Base-by-base conservation (phyloP, 2,888 invertebrate species). In the Caenorhabditis wallacei region DNA sequence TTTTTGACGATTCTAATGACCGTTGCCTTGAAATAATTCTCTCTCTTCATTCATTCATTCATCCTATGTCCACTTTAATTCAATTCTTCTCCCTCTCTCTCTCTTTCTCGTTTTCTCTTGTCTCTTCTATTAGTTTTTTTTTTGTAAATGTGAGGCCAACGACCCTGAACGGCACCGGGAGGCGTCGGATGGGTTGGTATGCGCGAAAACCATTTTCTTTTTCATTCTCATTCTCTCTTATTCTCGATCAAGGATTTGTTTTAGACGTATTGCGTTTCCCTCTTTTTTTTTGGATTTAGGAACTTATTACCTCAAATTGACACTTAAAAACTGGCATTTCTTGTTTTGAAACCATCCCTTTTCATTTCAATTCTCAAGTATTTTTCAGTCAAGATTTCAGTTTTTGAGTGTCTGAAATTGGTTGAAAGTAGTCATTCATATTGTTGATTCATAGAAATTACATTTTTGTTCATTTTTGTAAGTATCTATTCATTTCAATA, bases 91-190 rank as follows among this genome's bases (percentile, higher is more conserved):
- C n/a, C n/a, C n/a, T n/a, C n/a, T n/a, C n/a, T n/a, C n/a, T n/a
- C n/a, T n/a, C n/a, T n/a, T n/a, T n/a, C 53, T 72, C 63, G 54
- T 63, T 35, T 64, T n/a, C 43, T 37, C 22, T 48, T 35, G 10
- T 64, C 46, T 59, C 56, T 18, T 53, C 53, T n/a, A 24, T 48
- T 51, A 26, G 35, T 61, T 53, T 59, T 61, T 46, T 53, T 63
- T 57, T 72, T 66, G 22, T 63, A 43, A 30, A n/a, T 56, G 43
- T 16, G 35, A 72, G 57, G 64, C 74, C 74, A 64, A 74, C 64
- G 74, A 74, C 74, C 74, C 74, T 74, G 74, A 78, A 70, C 63
- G 70, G 63, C 68, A 68, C 48, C 11, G 16, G 56, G 18, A 40
- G 26, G 51, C 64, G 64, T 46, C 26, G 26, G 40, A n/a, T n/a